Conservation (phyloP, 2,888 invertebrate species). For the Homarus gammarus region DNA sequence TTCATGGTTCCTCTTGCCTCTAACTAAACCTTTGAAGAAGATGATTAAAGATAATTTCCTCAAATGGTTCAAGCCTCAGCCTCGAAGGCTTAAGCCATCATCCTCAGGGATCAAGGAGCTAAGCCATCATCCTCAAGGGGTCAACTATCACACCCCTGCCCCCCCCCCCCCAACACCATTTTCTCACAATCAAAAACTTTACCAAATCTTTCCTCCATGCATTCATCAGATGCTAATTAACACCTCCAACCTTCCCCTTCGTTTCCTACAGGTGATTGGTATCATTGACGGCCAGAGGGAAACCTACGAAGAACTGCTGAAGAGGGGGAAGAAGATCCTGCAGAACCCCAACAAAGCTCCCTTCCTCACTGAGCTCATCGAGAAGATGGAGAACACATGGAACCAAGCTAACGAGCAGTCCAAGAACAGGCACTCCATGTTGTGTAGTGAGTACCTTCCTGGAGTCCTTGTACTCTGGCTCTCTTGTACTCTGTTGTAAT, state of each 20-base stretch:
- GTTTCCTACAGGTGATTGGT: slow-evolving; percentile 55
- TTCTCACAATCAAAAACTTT: background rate
- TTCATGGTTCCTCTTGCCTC: no score
- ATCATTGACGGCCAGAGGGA: slow-evolving; percentile 67
- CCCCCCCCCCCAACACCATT: no score
- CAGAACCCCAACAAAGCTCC: slow-evolving; percentile 75
- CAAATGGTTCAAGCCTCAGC: no score
- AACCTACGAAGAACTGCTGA: slow-evolving; percentile 71
- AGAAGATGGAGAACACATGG: slow-evolving; percentile 76
- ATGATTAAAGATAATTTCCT: no score
- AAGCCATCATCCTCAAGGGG: no score
- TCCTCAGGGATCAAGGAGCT: no score
- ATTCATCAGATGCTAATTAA: no score
- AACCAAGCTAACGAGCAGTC: slow-evolving; percentile 76
- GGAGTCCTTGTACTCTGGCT: background rate
- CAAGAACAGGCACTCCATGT: slow-evolving; percentile 70
- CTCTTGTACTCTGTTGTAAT: background rate
- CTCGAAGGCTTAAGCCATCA: no score
- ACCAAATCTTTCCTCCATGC: background rate
- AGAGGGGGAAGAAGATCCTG: slow-evolving; percentile 72
- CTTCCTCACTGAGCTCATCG: slow-evolving; percentile 74
- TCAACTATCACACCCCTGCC: no score
- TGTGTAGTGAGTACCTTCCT: slow-evolving; percentile 58
- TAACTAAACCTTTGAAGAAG: no score
- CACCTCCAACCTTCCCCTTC: background rate